Evolutionary conservation across 2,113 vertebrate genomes (phyloP).

Genomic region (Burhinus bistriatus): DNA sequence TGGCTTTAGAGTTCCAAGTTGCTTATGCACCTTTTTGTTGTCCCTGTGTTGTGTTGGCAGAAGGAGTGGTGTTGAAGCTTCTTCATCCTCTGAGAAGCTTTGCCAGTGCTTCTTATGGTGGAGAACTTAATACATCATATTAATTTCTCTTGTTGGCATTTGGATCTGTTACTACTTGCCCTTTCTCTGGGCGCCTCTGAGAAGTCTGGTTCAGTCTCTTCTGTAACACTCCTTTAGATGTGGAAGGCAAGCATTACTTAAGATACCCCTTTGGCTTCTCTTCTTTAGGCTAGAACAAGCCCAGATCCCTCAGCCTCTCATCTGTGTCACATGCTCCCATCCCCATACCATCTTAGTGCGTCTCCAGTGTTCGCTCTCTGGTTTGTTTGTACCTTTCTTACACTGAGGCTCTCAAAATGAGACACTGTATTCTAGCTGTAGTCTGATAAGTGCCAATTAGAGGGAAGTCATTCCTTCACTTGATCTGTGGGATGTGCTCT

Average conservation of each 20-base stretch:
- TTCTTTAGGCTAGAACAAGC: not conserved
- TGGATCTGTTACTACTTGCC: not conserved
- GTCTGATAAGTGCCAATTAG: not conserved
- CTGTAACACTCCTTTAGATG: not conserved
- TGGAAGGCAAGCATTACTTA: not conserved
- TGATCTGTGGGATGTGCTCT: not conserved
- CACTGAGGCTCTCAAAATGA: not conserved
- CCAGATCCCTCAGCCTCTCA: not conserved
- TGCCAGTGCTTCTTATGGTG: not conserved
- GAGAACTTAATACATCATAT: not conserved
- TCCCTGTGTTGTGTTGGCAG: not conserved
- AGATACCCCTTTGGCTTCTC: not conserved
- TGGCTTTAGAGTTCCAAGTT: not conserved
- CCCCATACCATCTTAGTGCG: not conserved
- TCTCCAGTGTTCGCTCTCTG: fast-evolving
- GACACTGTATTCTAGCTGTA: not conserved
- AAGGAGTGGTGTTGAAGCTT: not conserved
- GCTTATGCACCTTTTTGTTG: not conserved
- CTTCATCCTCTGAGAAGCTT: not conserved
- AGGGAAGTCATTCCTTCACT: not conserved
- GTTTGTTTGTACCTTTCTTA: not conserved
- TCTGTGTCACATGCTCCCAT: not conserved
- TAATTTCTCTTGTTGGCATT: not conserved
- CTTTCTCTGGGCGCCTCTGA: not conserved
- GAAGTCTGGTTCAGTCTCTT: not conserved